Percentiles rank a stretch among this genome's conserved stretches.
phyloP scores from a whole-genome alignment of 2,888 invertebrate species.

The Drosophila mimetica region DNA sequence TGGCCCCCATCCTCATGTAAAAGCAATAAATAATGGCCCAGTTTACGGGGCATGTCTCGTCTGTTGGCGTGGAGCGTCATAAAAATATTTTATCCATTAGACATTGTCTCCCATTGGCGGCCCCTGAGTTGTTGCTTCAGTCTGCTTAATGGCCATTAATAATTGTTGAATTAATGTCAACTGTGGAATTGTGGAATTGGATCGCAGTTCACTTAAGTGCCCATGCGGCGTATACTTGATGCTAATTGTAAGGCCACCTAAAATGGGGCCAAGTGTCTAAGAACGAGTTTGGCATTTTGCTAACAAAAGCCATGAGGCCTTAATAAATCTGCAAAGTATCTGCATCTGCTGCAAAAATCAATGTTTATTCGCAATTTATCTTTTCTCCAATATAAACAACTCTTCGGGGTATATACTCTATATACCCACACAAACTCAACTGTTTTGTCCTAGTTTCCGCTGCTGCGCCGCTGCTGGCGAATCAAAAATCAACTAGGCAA shows the following conservation, averaged over 20 bases:
- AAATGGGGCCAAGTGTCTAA: constrained; percentile 1
- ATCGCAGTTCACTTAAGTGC: constrained; percentile 42
- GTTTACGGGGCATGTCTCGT: constrained; percentile 50
- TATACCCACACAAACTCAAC: constrained; percentile 13
- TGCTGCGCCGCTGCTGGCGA: constrained; percentile 3
- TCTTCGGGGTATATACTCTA: constrained; percentile 20
- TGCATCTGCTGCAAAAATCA: constrained; percentile 2
- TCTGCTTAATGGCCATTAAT: constrained; percentile 74
- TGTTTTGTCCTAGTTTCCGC: constrained; percentile 11
- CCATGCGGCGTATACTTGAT: constrained; percentile 55
- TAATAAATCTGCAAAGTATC: constrained; percentile 4
- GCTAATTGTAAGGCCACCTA: constrained; percentile 9
- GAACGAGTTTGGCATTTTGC: neutral
- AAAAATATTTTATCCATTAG: constrained; percentile 77
- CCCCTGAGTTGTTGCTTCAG: constrained; percentile 35
- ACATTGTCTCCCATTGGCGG: constrained; percentile 48
- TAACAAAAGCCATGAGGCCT: neutral
- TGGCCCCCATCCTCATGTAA: constrained; percentile 61
- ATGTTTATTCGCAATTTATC: constrained; percentile 35
- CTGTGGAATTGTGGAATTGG: constrained; percentile 33
- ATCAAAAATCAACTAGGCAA: constrained; percentile 51
- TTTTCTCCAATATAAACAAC: constrained; percentile 21
- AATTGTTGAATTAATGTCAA: constrained; percentile 75
- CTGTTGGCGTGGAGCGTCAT: constrained; percentile 45
- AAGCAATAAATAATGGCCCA: constrained; percentile 73